These are phyloP conservation scores for Xylota sylvarum DNA, from an alignment of 2,888 invertebrate genomes.

Conservation along the genomic window DNA sequence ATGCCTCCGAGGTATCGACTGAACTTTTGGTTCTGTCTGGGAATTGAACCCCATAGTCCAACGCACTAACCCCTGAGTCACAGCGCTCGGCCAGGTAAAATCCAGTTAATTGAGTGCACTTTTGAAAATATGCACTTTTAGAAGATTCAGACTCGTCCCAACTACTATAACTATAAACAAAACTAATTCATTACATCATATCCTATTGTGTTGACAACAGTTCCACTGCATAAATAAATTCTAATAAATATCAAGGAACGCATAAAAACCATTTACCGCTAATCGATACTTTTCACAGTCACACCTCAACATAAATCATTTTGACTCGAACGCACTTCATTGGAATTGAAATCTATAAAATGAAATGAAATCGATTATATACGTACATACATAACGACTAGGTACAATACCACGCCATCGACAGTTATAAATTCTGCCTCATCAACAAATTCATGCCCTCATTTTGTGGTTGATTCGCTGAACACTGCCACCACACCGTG, in stretches of 20 bases:
- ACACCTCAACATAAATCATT: constrained; percentile 71
- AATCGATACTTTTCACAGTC: constrained; percentile 58
- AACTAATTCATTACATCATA: not conserved
- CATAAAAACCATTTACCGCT: constrained; percentile 18
- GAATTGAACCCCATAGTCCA: too few species aligned
- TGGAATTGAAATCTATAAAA: constrained; percentile 63
- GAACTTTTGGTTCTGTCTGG: too few species aligned
- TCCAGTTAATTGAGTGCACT: too few species aligned
- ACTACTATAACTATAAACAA: too few species aligned
- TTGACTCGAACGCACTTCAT: constrained; percentile 56
- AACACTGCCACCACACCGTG: constrained; percentile 71
- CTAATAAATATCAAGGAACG: constrained; percentile 42
- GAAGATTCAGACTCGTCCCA: too few species aligned
- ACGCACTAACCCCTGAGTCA: too few species aligned
- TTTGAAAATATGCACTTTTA: too few species aligned
- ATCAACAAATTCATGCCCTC: constrained; percentile 77
- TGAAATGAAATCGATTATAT: constrained; percentile 60
- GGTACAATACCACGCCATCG: constrained; percentile 48
- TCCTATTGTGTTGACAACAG: not conserved
- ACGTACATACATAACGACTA: not conserved
- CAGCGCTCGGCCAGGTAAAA: too few species aligned
- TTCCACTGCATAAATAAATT: constrained; percentile 17
- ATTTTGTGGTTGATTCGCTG: constrained; percentile 76
- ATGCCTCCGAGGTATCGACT: too few species aligned
- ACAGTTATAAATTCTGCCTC: constrained; percentile 76